Conservation (phyloP, 2,888 invertebrate species). For the Ommatoiulus sabulosus region DNA sequence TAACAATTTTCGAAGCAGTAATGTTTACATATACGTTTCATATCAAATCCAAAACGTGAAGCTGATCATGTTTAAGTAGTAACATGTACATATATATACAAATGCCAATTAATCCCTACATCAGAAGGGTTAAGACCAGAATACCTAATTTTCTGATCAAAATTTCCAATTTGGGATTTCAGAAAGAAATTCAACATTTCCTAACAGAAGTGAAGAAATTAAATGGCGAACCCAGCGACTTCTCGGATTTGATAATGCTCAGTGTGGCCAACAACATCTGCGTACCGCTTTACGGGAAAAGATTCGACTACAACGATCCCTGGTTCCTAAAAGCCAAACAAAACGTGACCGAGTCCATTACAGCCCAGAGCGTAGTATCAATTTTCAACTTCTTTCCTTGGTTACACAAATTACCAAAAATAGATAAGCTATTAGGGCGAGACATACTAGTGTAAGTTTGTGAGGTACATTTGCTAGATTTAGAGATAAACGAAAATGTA, state of each 20-base stretch:
- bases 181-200: slow-evolving; percentile 55
- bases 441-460: not conserved
- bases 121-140: no score
- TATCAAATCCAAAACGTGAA: no score
- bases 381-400: slow-evolving; percentile 52
- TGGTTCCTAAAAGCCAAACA: not conserved
- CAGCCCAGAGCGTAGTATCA: not conserved
- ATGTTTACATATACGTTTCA: no score
- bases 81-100: no score
- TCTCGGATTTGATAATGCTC: not conserved
- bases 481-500: no score
- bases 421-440: not conserved
- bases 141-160: no score
- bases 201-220: slow-evolving; percentile 49
- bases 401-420: slow-evolving; percentile 46
- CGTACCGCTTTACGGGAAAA: slow-evolving; percentile 29
- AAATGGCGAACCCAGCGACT: not conserved
- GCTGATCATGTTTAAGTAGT: no score
- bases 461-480: not conserved
- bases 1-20: no score
- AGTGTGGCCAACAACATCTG: slow-evolving; percentile 54
- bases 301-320: slow-evolving; percentile 55
- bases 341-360: not conserved
- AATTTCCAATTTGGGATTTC: no score
- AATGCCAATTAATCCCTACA: no score